Evolutionary conservation across 2,797 vertebrate species (phyloP).

Genomic region (Danio albolineatus): DNA sequence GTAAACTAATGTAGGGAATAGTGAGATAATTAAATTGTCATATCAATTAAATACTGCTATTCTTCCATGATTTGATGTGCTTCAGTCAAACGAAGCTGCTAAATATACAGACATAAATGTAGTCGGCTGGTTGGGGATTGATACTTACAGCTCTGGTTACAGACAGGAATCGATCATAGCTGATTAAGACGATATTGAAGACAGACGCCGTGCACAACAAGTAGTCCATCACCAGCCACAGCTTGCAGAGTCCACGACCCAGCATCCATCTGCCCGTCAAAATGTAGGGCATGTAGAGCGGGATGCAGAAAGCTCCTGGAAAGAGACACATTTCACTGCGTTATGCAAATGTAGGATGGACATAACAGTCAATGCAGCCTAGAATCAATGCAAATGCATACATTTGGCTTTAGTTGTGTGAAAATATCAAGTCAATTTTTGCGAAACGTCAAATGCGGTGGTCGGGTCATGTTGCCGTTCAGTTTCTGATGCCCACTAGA

Average conservation of each 20-base stretch:
- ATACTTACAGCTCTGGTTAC: conserved; percentile 90
- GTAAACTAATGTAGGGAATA: too few species aligned
- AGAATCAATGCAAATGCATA: too few species aligned
- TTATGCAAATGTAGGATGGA: not conserved
- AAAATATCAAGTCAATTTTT: too few species aligned
- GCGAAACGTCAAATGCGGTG: too few species aligned
- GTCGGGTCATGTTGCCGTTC: too few species aligned
- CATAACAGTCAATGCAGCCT: not conserved
- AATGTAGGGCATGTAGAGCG: conserved; percentile 87
- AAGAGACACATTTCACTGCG: conserved; percentile 29
- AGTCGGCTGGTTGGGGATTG: not conserved
- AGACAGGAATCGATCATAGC: conserved; percentile 90
- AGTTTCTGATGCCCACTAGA: too few species aligned
- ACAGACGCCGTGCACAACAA: conserved; percentile 89
- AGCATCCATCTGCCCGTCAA: conserved; percentile 82
- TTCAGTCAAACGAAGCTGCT: too few species aligned
- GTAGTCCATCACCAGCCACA: conserved; percentile 90
- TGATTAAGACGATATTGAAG: conserved; percentile 93
- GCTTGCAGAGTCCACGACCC: conserved; percentile 82
- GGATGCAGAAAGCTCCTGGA: conserved; percentile 88
- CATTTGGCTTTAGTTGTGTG: too few species aligned
- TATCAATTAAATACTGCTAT: too few species aligned
- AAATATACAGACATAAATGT: too few species aligned
- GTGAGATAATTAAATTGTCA: too few species aligned
- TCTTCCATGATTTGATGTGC: too few species aligned